Percentiles rank a stretch among this genome's conserved stretches.
phyloP scores from a whole-genome alignment of 2,113 vertebrate species.

The Psittacara wagleri region DNA sequence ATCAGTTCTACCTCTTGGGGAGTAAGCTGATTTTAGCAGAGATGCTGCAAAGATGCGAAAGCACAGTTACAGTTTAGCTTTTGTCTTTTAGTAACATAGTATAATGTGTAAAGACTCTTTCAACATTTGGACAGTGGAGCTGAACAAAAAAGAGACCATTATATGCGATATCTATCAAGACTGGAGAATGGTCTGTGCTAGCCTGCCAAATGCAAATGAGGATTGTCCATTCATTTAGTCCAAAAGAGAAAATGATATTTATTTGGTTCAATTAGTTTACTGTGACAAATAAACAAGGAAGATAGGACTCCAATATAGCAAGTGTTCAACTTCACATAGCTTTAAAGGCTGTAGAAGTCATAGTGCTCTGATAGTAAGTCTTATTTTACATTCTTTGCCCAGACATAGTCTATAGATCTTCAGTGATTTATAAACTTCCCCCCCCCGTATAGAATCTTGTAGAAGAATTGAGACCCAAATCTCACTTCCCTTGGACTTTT shows the following conservation, averaged over 20 bases:
- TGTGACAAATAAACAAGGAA: neutral
- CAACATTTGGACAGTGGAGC: neutral
- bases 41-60: neutral
- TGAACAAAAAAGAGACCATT: conserved; percentile 8
- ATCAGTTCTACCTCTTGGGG: neutral
- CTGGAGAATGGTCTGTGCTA: conserved; percentile 1
- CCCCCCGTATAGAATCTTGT: neutral
- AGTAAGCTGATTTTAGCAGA: neutral
- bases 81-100: neutral
- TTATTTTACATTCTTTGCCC: neutral
- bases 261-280: conserved; percentile 10
- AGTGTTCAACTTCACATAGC: neutral
- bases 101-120: neutral
- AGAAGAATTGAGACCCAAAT: neutral
- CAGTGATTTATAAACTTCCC: neutral
- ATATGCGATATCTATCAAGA: conserved; percentile 26
- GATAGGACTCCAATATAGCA: neutral
- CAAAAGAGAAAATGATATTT: conserved; percentile 13
- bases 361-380: neutral
- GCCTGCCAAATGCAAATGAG: conserved; percentile 36
- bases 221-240: neutral
- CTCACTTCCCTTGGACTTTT: neutral
- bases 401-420: neutral
- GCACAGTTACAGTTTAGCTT: neutral
- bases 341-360: neutral